Base-by-base conservation (phyloP, 2,113 vertebrate genomes). In the Microcebus ravelobensis region DNA sequence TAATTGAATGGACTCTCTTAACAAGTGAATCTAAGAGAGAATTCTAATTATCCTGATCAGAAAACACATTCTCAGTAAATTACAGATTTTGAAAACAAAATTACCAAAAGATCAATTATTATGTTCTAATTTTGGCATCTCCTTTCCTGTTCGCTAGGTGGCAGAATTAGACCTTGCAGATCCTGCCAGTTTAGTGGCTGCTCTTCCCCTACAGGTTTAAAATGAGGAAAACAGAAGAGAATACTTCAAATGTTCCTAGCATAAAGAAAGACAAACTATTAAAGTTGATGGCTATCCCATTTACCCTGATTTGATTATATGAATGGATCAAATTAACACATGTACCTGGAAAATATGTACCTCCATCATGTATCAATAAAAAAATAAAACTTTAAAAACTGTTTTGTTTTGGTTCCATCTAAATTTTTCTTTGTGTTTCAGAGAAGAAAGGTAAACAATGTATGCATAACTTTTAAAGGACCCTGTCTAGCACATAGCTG, bases 111-210 rank as follows among this genome's bases (percentile, higher is more conserved):
- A 34, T 70, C 10, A 7, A 55, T 55, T 25, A 36, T 14, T 84
- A 80, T 31, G 79, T 71, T 59, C 42, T 87, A n/a, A 50, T 42
- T 71, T 14, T 29, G 42, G 2, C 15, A 11, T 83, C 94, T 81
- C 82, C 36, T 34, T 12, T n/a, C 7, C 2, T 39, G 36, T 39
- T 79, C 91, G 36, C 81, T 63, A 94, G 95, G 80, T 67, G 93
- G 96, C 39, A 6, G 21, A 36, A 31, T 17, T 18, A 77, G 29
- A 12, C n/a, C 94, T 70, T 29, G 13, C n/a, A 45, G 21, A 23
- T 34, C n/a, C 31, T 2, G 4, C 14, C 8, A 36, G 36, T 34
- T 39, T 2, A 0, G n/a, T 0, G 23, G 80, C 14, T 0, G 9
- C 59, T 77, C 39, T 84, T 74, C 21, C 50, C 8, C 12, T 20